Conservation (phyloP, 2,797 vertebrate species). For the Anguilla megastoma region DNA sequence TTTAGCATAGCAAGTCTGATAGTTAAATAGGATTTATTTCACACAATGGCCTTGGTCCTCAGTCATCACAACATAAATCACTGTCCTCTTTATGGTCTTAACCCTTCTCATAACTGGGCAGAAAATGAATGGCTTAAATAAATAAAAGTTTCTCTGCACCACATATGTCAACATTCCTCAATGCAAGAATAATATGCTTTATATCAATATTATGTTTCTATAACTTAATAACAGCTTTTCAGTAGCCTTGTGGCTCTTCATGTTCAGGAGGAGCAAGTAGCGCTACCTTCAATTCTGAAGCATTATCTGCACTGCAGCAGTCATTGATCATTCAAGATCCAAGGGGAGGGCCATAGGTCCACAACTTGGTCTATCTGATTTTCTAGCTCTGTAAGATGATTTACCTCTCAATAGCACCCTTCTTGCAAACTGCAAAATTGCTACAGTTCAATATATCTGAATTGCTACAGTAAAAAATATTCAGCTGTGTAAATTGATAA, state of each 20-base stretch:
- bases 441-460: no score
- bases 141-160: neutral
- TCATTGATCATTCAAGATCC: neutral
- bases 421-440: neutral
- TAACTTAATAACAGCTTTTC: neutral
- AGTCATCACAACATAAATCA: slow-evolving; percentile 3
- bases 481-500: neutral
- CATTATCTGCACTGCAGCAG: neutral
- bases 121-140: neutral
- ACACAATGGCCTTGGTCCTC: neutral
- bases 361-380: neutral
- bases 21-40: neutral
- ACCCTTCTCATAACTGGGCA: neutral
- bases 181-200: neutral
- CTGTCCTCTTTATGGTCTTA: neutral
- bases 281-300: neutral
- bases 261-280: neutral
- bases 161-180: neutral
- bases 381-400: neutral
- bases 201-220: neutral
- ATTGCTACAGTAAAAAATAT: no score
- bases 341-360: neutral
- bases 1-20: neutral
- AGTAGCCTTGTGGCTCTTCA: neutral
- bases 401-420: neutral